phyloP scores from a whole-genome alignment of 35 echinoderm and acorn worm genomes.

The Amphiura filiformis region DNA sequence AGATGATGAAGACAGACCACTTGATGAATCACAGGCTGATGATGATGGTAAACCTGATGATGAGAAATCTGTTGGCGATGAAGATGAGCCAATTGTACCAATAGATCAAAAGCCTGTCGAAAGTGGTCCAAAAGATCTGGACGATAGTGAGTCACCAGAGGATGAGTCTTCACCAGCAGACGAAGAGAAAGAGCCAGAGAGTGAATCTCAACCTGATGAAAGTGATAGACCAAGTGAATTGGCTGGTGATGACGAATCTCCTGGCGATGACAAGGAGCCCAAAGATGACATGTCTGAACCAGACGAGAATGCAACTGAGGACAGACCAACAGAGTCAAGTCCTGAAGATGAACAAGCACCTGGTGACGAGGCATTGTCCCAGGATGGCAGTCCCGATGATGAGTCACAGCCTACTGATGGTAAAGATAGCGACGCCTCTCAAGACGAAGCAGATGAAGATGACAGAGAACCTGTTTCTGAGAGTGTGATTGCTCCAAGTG shows the following conservation, averaged over 20 bases:
- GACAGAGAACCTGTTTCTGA: constrained; percentile 2
- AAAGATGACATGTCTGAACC: neutral
- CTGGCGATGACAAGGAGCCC: neutral
- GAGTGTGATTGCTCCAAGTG: constrained; percentile 15
- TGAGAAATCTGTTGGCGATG: constrained; percentile 21
- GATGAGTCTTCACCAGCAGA: neutral
- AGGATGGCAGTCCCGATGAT: constrained; percentile 9
- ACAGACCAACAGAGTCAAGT: neutral
- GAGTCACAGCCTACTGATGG: constrained; percentile 4
- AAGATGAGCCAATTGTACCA: neutral
- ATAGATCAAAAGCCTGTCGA: neutral
- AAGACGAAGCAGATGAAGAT: constrained; percentile 30
- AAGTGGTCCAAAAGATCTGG: neutral
- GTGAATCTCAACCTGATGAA: constrained; percentile 16
- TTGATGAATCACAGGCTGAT: neutral
- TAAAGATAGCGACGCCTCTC: neutral
- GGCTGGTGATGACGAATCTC: neutral
- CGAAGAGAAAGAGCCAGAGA: constrained; percentile 21
- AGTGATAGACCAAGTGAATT: neutral
- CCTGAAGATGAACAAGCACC: too few species aligned
- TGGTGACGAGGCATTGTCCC: neutral
- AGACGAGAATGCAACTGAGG: neutral
- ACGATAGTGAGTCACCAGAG: neutral
- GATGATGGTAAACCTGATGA: neutral
- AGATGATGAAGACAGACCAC: neutral